These are phyloP conservation scores for Rhadina sibilatrix DNA, from an alignment of 2,113 vertebrate genomes.

Conservation along the genomic window DNA sequence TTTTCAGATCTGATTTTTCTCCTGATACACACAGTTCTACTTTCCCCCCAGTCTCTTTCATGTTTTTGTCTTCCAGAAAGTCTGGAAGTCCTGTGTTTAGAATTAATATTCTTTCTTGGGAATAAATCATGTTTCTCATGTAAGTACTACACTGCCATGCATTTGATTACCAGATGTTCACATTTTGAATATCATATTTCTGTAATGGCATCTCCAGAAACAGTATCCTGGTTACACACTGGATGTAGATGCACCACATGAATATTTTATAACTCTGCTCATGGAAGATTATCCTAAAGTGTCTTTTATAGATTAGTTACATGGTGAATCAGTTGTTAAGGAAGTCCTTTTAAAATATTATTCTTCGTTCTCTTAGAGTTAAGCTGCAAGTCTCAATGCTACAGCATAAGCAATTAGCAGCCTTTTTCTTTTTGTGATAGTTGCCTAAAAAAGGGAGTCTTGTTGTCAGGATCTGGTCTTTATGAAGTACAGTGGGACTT, in stretches of 20 bases:
- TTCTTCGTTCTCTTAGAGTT: background rate
- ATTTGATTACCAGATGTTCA: conserved; percentile 60
- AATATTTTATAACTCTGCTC: conserved; percentile 52
- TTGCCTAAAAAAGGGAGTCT: background rate
- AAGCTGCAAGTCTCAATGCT: background rate
- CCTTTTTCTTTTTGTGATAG: background rate
- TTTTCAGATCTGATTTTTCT: conserved; percentile 53
- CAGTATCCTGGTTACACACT: background rate
- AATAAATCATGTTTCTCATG: conserved; percentile 53
- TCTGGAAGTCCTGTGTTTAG: conserved; percentile 36
- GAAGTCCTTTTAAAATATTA: background rate
- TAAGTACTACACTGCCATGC: conserved; percentile 42
- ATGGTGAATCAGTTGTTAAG: background rate
- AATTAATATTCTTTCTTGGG: conserved; percentile 60
- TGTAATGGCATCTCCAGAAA: conserved; percentile 36
- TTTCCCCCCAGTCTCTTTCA: background rate
- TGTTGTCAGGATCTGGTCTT: background rate
- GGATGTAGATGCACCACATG: background rate
- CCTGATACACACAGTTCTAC: conserved; percentile 9
- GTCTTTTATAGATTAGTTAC: background rate
- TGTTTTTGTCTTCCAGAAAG: conserved; percentile 52
- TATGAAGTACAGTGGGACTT: background rate
- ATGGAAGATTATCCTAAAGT: background rate
- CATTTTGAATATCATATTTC: conserved; percentile 47
- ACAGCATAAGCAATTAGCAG: background rate